phyloP scores from a whole-genome alignment of 2,797 vertebrate species.

The Poeciliopsis presidionis region DNA sequence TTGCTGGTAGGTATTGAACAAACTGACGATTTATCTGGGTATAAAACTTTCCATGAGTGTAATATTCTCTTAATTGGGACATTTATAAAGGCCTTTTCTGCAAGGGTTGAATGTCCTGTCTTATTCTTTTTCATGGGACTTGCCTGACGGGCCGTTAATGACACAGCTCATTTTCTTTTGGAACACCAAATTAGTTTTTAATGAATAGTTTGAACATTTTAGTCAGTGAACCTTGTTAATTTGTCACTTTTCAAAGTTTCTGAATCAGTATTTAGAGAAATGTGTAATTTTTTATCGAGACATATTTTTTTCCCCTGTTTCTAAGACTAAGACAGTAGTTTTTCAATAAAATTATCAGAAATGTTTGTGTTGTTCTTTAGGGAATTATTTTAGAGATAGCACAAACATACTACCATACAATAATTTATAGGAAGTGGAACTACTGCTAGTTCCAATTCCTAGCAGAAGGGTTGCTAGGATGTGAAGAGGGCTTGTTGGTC shows the following conservation, averaged over 20 bases:
- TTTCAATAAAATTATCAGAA: not conserved
- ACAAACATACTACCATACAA: not conserved
- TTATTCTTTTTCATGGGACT: slow-evolving; percentile 39
- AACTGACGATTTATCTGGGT: slow-evolving; percentile 16
- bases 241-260: slow-evolving; percentile 11
- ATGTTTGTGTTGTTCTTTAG: not conserved
- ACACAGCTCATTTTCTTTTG: slow-evolving; percentile 45
- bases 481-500: no score
- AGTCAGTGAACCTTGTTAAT: slow-evolving; percentile 41
- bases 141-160: slow-evolving; percentile 44
- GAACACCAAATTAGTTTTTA: slow-evolving; percentile 52
- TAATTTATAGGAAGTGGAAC: not conserved
- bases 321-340: not conserved
- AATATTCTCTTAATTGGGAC: slow-evolving; percentile 50
- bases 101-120: slow-evolving; percentile 31
- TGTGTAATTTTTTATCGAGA: not conserved
- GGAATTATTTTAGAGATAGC: not conserved
- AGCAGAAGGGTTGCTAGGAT: not conserved
- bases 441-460: no score
- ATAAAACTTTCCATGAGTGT: slow-evolving; percentile 20
- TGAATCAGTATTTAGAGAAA: slow-evolving; percentile 7
- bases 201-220: slow-evolving; percentile 55
- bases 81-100: slow-evolving; percentile 37
- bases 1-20: slow-evolving; percentile 4
- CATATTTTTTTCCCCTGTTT: not conserved